These are phyloP conservation scores for Xyrichtys novacula DNA, from an alignment of 2,797 vertebrate genomes.

Conservation along the genomic window DNA sequence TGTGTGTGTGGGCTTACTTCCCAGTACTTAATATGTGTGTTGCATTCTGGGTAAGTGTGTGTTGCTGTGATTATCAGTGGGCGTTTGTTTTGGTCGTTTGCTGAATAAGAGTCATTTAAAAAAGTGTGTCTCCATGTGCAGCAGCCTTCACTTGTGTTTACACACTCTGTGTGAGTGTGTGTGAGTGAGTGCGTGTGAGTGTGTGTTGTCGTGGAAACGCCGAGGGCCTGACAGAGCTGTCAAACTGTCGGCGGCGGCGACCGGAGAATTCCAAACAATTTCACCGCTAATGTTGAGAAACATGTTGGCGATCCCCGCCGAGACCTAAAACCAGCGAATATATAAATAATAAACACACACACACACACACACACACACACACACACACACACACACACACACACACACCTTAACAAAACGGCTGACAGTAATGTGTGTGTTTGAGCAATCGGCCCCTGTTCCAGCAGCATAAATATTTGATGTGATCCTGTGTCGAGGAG, in stretches of 20 bases:
- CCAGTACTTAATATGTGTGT: slow-evolving; percentile 7
- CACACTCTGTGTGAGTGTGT: slow-evolving; percentile 4
- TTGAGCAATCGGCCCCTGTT: slow-evolving; percentile 76
- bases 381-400: slow-evolving; percentile 25
- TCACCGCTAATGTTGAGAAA: slow-evolving; percentile 84
- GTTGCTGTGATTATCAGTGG: slow-evolving; percentile 27
- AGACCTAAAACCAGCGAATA: slow-evolving; percentile 64
- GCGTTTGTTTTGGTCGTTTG: slow-evolving; percentile 21
- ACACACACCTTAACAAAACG: slow-evolving; percentile 73
- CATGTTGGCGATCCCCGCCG: slow-evolving; percentile 78
- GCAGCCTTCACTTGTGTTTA: not conserved
- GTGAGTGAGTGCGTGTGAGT: slow-evolving; percentile 20
- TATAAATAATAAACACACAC: slow-evolving; percentile 78
- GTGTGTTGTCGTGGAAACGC: slow-evolving; percentile 51
- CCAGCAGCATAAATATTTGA: slow-evolving; percentile 82
- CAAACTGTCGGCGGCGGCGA: slow-evolving; percentile 74
- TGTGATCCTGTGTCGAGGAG: slow-evolving; percentile 68
- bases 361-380: slow-evolving; percentile 32
- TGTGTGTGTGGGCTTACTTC: not conserved
- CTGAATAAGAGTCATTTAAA: slow-evolving; percentile 15
- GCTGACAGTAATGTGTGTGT: slow-evolving; percentile 81
- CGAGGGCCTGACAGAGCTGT: slow-evolving; percentile 82
- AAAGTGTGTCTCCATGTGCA: not conserved
- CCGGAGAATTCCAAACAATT: slow-evolving; percentile 83
- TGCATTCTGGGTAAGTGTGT: slow-evolving; percentile 34